phyloP scores from a whole-genome alignment of 2,888 invertebrate genomes.

The Athripsodes cinereus region DNA sequence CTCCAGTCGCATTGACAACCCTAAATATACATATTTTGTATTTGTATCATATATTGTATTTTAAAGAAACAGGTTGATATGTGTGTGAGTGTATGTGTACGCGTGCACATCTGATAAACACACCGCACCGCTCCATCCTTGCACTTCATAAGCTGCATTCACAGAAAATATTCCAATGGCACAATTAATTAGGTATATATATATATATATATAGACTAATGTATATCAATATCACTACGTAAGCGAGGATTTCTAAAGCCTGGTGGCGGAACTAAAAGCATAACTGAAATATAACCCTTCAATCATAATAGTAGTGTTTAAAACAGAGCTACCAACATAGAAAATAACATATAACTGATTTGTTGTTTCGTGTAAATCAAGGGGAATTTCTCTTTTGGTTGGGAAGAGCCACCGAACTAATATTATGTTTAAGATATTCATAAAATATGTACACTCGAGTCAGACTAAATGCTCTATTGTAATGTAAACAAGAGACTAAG shows the following conservation, averaged over 20 bases:
- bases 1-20: too few species aligned
- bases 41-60: too few species aligned
- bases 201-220: slow-evolving; percentile 8
- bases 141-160: slow-evolving; percentile 16
- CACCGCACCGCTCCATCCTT: not conserved
- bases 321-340: slow-evolving; percentile 57
- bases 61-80: too few species aligned
- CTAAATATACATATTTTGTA: too few species aligned
- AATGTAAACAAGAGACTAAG: too few species aligned
- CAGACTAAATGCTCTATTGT: too few species aligned
- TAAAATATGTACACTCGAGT: too few species aligned
- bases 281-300: slow-evolving; percentile 4
- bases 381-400: too few species aligned
- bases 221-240: slow-evolving; percentile 28
- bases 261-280: slow-evolving; percentile 22
- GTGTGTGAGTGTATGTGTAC: too few species aligned
- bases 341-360: slow-evolving; percentile 42
- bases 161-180: slow-evolving; percentile 17
- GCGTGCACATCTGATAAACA: too few species aligned
- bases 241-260: slow-evolving; percentile 25
- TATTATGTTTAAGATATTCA: too few species aligned
- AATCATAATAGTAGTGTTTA: slow-evolving; percentile 31
- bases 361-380: not conserved
- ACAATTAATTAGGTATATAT: slow-evolving; percentile 14
- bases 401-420: too few species aligned